Base-by-base conservation (phyloP, 1,140 invertebrate species). In the Manduca sexta region DNA sequence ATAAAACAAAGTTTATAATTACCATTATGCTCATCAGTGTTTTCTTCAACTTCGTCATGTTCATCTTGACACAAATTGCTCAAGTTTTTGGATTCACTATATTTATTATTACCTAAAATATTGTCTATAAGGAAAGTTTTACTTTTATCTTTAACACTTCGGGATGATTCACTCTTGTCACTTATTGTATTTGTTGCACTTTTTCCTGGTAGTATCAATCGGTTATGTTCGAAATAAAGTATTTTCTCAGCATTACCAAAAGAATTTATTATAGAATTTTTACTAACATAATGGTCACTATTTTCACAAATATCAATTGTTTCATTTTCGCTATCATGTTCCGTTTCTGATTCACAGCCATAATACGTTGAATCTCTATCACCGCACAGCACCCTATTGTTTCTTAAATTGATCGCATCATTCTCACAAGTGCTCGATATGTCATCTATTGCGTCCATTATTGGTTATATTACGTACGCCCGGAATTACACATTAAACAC, bases 281-380 rank as follows among this genome's bases (percentile, higher is more conserved):
- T 60, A 17, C 21, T 57, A 37, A 48, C 33, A 38, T 50, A 45
- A 38, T 67, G 49, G 18, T 69, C 74, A 71, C 61, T 82, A 53
- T 80, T 79, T 50, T 85, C 79, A 72, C 79, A 85, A 46, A 83
- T 82, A 52, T 85, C 82, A 54, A 85, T 78, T 2, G 78, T 74
- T 74, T 85, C 82, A 63, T 83, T 82, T 64, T 85, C 82, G 77
- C 82, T 85, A 26, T 79, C 77, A 50, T 64, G 73, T 40, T 84
- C 77, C 0, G 62, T 68, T 54, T 79, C 74, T 11, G 70, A 64
- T 49, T 72, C 65, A 46, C 59, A 66, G 38, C 71, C 63, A 5
- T 69, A 59, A 14, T 31, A 49, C 15, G 30, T 49, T 1, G 49
- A 47, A 26, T 61, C 59, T 52, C 53, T 72, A 45, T 51, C 56